Conservation (phyloP, 1,140 invertebrate genomes). For the Drosophila bocki region DNA sequence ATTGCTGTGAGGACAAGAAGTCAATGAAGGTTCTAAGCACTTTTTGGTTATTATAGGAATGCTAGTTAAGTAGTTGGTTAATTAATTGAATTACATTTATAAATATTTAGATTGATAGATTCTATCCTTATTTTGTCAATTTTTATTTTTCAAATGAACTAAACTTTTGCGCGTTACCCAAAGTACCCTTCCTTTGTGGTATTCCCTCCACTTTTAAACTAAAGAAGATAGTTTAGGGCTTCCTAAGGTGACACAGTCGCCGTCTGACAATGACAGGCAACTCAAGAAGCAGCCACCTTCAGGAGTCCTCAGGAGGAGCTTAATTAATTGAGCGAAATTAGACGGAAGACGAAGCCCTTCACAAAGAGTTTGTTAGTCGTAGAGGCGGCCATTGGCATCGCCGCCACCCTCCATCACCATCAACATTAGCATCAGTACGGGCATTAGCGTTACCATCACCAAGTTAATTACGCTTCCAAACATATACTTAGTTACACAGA, state of each 20-base stretch:
- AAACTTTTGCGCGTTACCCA: too few relatives aligned
- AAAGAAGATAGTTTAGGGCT: not conserved
- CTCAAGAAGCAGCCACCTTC: conserved; percentile 16
- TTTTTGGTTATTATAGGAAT: not conserved
- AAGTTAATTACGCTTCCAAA: conserved; percentile 51
- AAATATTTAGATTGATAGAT: not conserved
- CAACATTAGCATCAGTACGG: conserved; percentile 37
- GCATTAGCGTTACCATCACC: conserved; percentile 49
- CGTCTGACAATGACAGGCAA: conserved; percentile 25
- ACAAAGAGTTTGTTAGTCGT: conserved; percentile 63
- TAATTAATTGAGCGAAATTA: conserved; percentile 77
- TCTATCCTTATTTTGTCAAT: not conserved
- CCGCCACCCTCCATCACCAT: conserved; percentile 17
- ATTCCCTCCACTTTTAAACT: not conserved
- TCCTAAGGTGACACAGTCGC: not conserved
- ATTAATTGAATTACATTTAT: too few relatives aligned
- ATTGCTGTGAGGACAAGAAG: not conserved
- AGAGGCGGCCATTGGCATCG: conserved; percentile 21
- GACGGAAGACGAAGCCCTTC: conserved; percentile 59
- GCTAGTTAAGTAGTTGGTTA: not conserved
- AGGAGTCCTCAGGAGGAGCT: conserved; percentile 16
- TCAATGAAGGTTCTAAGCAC: not conserved
- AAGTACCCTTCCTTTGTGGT: not conserved
- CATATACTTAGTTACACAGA: conserved; percentile 37
- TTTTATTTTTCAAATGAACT: not conserved